Base-by-base conservation (phyloP, 2,113 vertebrate species). In the Pelecanoides urinatrix region DNA sequence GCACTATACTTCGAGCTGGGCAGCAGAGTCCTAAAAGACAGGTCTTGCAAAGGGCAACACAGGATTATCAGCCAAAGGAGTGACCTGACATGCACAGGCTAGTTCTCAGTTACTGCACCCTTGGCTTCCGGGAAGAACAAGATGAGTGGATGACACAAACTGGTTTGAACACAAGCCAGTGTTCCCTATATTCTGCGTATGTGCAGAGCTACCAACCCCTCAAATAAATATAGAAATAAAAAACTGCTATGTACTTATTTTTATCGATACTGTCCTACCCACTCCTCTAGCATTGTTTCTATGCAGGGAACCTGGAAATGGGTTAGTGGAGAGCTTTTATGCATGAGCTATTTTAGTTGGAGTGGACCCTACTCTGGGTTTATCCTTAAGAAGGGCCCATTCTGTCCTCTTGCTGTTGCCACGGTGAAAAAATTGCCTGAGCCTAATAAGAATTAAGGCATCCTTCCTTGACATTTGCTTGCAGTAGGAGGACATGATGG, bases 401-500 rank as follows among this genome's bases (percentile, higher is more conserved):
- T 92, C 85, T 90, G 63, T 93, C 72, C 45, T 86, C 59, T 71
- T 77, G 55, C 50, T 67, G 86, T 92, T 93, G 82, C 91, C 83
- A 94, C 81, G 73, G 90, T 78, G 93, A 96, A 94, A 83, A 91
- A 94, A 80, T 81, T 65, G 45, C 52, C 75, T 29, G 21, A 93
- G 72, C 25, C n/a, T 84, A 71, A 13, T 25, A 93, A 91, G 90
- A 93, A 94, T 78, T 86, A 68, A 86, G 68, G 23, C 13, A 50
- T 83, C 45, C 32, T 90, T 88, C 63, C 75, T 67, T 71, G 55
- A 83, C 40, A 52, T 94, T 91, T 91, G 25, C 71, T 73, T 92
- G 71, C 40, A 92, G 36, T 36, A 70, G 44, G 26, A 92, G 50
- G n/a, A 92, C 42, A n/a, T 55, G 71, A 90, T 74, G 38, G 82